Evolutionary conservation across 37 sponge, comb jelly and placozoan genomes (phyloP), one percentile per base, ranked within the genome.

Genomic region (Ephydatia muelleri): DNA sequence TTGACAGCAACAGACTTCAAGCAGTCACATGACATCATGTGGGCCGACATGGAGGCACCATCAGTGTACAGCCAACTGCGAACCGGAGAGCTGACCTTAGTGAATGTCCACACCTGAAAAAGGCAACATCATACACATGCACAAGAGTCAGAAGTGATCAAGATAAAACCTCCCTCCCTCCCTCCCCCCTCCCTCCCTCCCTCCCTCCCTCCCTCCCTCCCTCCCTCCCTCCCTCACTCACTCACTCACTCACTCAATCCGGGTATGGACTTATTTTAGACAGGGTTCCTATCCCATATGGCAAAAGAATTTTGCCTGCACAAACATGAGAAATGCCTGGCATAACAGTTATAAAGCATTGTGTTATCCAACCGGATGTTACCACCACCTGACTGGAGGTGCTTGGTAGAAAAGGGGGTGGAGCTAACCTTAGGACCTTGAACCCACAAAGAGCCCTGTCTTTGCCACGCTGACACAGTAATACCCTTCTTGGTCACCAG

Each of bases 401-500:
- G n/a, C n/a, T n/a, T n/a, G n/a, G n/a, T n/a, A n/a, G n/a, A n/a
- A n/a, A n/a, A n/a, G n/a, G n/a, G n/a, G n/a, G n/a, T n/a, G n/a
- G n/a, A n/a, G n/a, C n/a, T n/a, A n/a, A n/a, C n/a, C n/a, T n/a
- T n/a, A n/a, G n/a, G n/a, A n/a, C n/a, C n/a, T n/a, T n/a, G n/a
- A n/a, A n/a, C n/a, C n/a, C n/a, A n/a, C n/a, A n/a, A n/a, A n/a
- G n/a, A n/a, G n/a, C n/a, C n/a, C n/a, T n/a, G n/a, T n/a, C n/a
- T n/a, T n/a, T n/a, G n/a, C n/a, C n/a, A n/a, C n/a, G n/a, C n/a
- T n/a, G n/a, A n/a, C n/a, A n/a, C n/a, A n/a, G n/a, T n/a, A 14
- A 92, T 76, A 34, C 92, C 92, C 30, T 67, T 65, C 28, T 38
- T 66, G 38, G 31, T 84, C 64, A 92, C 82, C 14, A 84, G 36